Conservation (phyloP, 1,140 invertebrate genomes). For the Telenomus remus region DNA sequence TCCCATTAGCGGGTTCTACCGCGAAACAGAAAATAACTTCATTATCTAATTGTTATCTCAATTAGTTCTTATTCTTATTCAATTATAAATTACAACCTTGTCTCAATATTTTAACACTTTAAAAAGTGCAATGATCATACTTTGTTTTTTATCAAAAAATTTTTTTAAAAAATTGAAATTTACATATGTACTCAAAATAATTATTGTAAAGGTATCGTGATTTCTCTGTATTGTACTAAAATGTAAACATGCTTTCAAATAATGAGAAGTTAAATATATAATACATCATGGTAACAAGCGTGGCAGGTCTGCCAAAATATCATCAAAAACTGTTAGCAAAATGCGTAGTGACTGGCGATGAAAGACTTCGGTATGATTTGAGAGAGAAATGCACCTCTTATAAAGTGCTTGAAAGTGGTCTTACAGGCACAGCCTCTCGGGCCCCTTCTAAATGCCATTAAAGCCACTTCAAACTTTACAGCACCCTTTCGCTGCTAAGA, state of each 20-base stretch:
- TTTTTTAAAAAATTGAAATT: too few relatives aligned
- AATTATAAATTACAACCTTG: too few relatives aligned
- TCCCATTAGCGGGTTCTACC: constrained; percentile 43
- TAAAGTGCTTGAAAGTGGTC: constrained; percentile 64
- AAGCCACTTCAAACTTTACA: constrained; percentile 47
- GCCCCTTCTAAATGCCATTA: constrained; percentile 50
- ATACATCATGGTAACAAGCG: constrained; percentile 17
- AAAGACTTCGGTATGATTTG: constrained; percentile 54
- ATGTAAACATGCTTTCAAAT: constrained; percentile 1
- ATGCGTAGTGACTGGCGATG: constrained; percentile 58
- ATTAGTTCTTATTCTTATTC: background rate
- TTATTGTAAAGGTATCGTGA: too few relatives aligned
- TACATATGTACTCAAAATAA: too few relatives aligned
- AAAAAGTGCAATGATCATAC: too few relatives aligned
- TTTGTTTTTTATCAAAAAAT: too few relatives aligned
- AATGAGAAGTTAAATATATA: constrained; percentile 15
- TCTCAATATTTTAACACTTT: too few relatives aligned
- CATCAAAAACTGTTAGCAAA: constrained; percentile 56
- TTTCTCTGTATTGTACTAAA: constrained; percentile 1
- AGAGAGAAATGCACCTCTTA: constrained; percentile 56
- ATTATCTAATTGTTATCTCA: constrained; percentile 11
- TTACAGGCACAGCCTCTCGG: constrained; percentile 58
- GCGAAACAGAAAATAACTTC: constrained; percentile 19
- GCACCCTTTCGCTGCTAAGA: constrained; percentile 23
- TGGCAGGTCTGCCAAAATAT: constrained; percentile 46